phyloP scores from a whole-genome alignment of 2,888 invertebrate genomes.

The Eubasilissa splendida region DNA sequence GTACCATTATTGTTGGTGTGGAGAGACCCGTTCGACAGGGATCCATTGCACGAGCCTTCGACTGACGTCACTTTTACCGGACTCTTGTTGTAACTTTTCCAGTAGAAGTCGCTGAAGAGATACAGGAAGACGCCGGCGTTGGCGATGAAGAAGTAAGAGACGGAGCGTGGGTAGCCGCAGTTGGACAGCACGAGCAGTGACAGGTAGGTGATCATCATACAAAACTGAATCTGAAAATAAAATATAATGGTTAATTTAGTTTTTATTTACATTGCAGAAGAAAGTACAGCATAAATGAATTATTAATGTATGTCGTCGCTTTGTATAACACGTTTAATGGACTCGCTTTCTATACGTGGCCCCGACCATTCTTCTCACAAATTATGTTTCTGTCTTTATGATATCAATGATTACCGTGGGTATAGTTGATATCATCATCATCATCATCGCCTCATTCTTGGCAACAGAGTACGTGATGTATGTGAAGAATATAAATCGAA shows the following conservation, averaged over 20 bases:
- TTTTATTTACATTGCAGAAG: too few species aligned
- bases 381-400: too few species aligned
- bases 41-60: slow-evolving; percentile 6
- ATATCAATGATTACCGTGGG: too few species aligned
- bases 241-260: neutral
- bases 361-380: too few species aligned
- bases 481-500: too few species aligned
- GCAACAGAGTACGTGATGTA: too few species aligned
- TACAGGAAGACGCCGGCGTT: slow-evolving; percentile 73
- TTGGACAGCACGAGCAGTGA: slow-evolving; percentile 72
- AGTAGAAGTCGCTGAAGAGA: slow-evolving; percentile 75
- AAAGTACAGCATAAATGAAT: too few species aligned
- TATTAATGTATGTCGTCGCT: too few species aligned
- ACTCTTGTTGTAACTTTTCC: slow-evolving; percentile 68
- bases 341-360: too few species aligned
- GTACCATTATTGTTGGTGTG: neutral
- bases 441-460: too few species aligned
- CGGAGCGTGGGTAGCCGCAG: slow-evolving; percentile 75
- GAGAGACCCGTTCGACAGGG: neutral
- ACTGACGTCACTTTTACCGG: slow-evolving; percentile 59
- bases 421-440: too few species aligned
- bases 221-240: slow-evolving; percentile 75
- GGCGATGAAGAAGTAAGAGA: slow-evolving; percentile 74
- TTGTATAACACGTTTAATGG: too few species aligned
- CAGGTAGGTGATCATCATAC: slow-evolving; percentile 78